phyloP scores from a whole-genome alignment of 2,888 invertebrate genomes.

The Brenthis hecate region DNA sequence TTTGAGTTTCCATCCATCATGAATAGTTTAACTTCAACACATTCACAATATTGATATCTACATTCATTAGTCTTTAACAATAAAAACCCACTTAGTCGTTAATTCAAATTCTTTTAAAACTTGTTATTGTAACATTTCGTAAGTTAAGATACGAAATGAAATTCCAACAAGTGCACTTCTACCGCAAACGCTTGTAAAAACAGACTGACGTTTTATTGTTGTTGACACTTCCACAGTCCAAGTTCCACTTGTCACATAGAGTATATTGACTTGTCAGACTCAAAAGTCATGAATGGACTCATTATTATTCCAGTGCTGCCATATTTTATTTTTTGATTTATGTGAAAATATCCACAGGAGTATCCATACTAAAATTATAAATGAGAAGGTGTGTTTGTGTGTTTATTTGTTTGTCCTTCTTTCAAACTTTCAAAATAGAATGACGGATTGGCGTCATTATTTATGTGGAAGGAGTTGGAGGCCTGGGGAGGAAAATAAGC shows the following conservation, averaged over 20 bases:
- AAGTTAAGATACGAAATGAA: slow-evolving; percentile 11
- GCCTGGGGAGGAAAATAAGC: too few species aligned
- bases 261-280: too few species aligned
- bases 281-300: too few species aligned
- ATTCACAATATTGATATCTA: slow-evolving; percentile 7
- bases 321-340: background rate
- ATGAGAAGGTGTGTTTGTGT: too few species aligned
- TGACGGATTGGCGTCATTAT: too few species aligned
- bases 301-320: slow-evolving; percentile 3
- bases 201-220: slow-evolving; percentile 23
- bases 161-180: slow-evolving; percentile 12
- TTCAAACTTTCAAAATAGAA: too few species aligned
- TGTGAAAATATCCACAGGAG: too few species aligned
- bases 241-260: too few species aligned
- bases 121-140: slow-evolving; percentile 19
- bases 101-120: slow-evolving; percentile 15
- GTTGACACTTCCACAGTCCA: slow-evolving; percentile 8
- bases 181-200: slow-evolving; percentile 8
- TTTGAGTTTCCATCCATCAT: slow-evolving; percentile 73
- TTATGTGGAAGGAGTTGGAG: too few species aligned
- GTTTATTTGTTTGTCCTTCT: too few species aligned
- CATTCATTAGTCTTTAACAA: slow-evolving; percentile 5
- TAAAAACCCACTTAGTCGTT: slow-evolving; percentile 3
- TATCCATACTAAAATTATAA: too few species aligned
- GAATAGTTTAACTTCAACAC: slow-evolving; percentile 12